phyloP scores from a whole-genome alignment of 2,113 vertebrate species.

The Octodon degus region DNA sequence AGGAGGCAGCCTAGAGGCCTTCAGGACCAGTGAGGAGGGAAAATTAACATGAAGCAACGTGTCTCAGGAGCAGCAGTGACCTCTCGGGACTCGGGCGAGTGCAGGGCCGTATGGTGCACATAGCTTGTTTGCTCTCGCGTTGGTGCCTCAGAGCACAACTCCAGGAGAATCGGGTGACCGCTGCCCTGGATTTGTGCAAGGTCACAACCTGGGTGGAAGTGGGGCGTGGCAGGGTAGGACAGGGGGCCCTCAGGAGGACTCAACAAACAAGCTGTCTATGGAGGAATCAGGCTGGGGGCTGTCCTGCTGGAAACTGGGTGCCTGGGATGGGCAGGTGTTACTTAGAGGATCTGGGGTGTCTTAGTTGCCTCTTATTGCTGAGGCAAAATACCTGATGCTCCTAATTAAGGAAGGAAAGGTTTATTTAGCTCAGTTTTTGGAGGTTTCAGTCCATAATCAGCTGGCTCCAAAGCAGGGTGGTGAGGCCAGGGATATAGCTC shows the following conservation, averaged over 20 bases:
- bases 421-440: not conserved
- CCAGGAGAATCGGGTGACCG: fast-evolving
- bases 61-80: not conserved
- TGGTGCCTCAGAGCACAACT: not conserved
- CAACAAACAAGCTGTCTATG: fast-evolving
- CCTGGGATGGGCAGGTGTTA: not conserved
- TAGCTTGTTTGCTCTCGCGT: fast-evolving
- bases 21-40: constrained; percentile 53
- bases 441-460: not conserved
- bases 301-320: not conserved
- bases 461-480: not conserved
- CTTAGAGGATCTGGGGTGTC: not conserved
- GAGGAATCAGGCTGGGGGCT: not conserved
- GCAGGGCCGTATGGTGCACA: fast-evolving
- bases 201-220: not conserved
- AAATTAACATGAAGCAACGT: not conserved
- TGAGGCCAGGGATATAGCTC: too few relatives aligned
- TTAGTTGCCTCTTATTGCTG: not conserved
- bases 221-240: fast-evolving
- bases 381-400: not conserved
- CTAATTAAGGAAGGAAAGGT: not conserved
- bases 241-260: fast-evolving
- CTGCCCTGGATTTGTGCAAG: fast-evolving
- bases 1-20: constrained; percentile 74
- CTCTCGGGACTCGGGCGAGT: not conserved